These are phyloP conservation scores for Radopholus similis DNA, from an alignment of 1,140 invertebrate genomes.

Conservation along the genomic window DNA sequence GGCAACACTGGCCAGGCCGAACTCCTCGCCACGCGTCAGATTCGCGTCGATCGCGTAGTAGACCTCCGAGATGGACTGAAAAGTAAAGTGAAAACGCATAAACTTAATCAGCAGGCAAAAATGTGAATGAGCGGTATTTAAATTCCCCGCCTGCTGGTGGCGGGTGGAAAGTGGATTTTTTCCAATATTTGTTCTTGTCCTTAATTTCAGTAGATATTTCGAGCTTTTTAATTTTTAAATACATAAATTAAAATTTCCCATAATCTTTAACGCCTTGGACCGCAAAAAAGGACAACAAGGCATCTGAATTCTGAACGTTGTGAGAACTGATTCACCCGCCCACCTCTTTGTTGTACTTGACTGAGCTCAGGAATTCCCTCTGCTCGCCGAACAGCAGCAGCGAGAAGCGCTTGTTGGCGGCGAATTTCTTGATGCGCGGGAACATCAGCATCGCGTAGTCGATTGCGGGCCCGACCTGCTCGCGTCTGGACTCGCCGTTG, in stretches of 20 bases:
- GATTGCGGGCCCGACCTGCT: background rate
- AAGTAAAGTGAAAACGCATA: too few relatives aligned
- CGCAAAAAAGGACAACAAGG: background rate
- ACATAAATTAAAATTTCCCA: background rate
- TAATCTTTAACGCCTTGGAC: background rate
- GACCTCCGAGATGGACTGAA: too few relatives aligned
- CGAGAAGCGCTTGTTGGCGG: conserved; percentile 9
- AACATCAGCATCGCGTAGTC: background rate
- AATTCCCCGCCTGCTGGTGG: too few relatives aligned
- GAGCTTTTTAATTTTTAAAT: background rate
- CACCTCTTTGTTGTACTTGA: conserved; percentile 3
- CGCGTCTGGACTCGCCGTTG: background rate
- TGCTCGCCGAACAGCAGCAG: conserved; percentile 20
- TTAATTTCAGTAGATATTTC: too few relatives aligned
- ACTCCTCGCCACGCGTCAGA: conserved; percentile 31
- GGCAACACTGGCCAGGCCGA: conserved; percentile 13
- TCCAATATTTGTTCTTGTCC: background rate
- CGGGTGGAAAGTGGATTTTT: background rate
- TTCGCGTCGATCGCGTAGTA: background rate
- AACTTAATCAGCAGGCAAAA: too few relatives aligned
- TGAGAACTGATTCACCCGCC: too few relatives aligned
- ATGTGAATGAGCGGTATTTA: too few relatives aligned
- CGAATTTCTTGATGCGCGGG: background rate
- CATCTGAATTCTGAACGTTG: background rate
- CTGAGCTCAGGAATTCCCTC: conserved; percentile 17